Percentiles rank a stretch among this genome's conserved stretches.
phyloP scores from a whole-genome alignment of 64 coral and sea anemone genomes.

The Astreopora myriophthalma region DNA sequence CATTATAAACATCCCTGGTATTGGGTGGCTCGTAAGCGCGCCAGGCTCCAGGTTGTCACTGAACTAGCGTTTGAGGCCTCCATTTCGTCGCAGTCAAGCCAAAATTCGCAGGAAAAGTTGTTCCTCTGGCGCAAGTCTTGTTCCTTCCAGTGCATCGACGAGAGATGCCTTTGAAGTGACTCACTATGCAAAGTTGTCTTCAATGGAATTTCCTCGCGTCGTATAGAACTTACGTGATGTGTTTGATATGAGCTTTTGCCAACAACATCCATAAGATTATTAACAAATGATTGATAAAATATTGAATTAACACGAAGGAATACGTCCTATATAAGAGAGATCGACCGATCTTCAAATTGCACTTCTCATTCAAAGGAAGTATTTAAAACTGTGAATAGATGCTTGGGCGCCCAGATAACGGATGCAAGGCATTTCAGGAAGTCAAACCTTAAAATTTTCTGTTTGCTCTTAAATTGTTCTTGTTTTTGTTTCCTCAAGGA shows the following conservation, averaged over 20 bases:
- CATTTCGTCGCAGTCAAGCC: background rate
- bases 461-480: background rate
- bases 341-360: background rate
- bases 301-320: background rate
- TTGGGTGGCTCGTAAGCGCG: background rate
- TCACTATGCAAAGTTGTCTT: background rate
- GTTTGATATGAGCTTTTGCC: background rate
- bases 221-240: background rate
- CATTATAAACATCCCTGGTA: background rate
- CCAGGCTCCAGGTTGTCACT: background rate
- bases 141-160: background rate
- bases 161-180: background rate
- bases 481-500: background rate
- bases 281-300: background rate
- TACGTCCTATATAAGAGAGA: background rate
- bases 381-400: slow-evolving; percentile 31
- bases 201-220: background rate
- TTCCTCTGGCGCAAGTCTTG: background rate
- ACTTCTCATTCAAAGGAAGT: background rate
- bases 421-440: slow-evolving; percentile 8
- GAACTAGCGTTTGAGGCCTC: background rate
- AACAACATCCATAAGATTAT: background rate
- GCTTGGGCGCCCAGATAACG: background rate
- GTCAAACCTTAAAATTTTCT: slow-evolving; percentile 4
- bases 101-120: background rate